phyloP scores from a whole-genome alignment of 2,888 invertebrate genomes.

The Deilephila porcellus region DNA sequence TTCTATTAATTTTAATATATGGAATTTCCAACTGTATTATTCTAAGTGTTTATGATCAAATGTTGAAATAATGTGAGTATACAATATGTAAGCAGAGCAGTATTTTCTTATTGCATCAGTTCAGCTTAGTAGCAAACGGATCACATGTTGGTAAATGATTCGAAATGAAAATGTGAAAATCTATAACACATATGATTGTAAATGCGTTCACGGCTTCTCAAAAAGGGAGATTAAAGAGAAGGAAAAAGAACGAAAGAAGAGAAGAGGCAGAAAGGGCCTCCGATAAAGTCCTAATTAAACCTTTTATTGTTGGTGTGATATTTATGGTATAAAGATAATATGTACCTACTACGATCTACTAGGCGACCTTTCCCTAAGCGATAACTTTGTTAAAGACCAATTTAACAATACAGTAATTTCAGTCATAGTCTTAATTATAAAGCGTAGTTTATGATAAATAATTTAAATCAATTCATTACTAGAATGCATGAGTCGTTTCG shows the following conservation, averaged over 20 bases:
- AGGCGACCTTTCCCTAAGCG: neutral
- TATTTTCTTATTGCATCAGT: too few species aligned
- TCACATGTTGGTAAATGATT: too few species aligned
- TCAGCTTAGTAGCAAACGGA: too few species aligned
- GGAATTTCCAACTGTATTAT: slow-evolving; percentile 19
- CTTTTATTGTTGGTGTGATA: neutral
- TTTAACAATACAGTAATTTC: neutral
- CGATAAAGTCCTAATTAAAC: neutral
- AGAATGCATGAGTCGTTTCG: neutral
- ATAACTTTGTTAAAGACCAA: neutral
- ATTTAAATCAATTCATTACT: neutral
- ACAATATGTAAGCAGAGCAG: neutral
- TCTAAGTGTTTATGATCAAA: neutral
- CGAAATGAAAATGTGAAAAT: too few species aligned
- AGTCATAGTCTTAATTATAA: neutral
- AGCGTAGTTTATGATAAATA: neutral
- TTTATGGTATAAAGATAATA: neutral
- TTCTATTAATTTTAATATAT: slow-evolving; percentile 32
- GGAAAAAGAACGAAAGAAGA: too few species aligned
- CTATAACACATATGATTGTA: too few species aligned
- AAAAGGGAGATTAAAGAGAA: too few species aligned
- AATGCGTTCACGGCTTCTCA: too few species aligned
- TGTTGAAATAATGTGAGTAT: neutral
- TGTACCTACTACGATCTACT: neutral
- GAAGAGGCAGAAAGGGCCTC: too few species aligned